Conservation (phyloP, 2,888 invertebrate species). For the Syrphus vitripennis region DNA sequence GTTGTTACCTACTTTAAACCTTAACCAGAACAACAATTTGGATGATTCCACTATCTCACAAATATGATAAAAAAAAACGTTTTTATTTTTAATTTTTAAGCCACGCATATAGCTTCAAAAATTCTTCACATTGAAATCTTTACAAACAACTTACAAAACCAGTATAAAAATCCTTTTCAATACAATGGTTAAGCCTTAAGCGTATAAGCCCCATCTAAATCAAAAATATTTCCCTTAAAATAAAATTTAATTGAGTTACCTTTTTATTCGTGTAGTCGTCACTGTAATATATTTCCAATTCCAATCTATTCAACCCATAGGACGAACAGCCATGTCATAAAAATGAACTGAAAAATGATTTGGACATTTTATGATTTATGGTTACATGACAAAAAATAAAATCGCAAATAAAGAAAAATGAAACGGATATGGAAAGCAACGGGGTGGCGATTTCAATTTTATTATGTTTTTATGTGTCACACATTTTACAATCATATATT, state of each 20-base stretch:
- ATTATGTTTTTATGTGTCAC: constrained; percentile 25
- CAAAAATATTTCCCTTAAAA: constrained; percentile 49
- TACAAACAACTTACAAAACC: not conserved
- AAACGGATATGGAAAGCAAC: not conserved
- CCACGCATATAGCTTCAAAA: too few species aligned
- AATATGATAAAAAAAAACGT: too few species aligned
- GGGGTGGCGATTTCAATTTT: constrained; percentile 23
- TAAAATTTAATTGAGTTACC: constrained; percentile 1
- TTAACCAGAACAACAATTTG: too few species aligned
- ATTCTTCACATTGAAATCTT: too few species aligned
- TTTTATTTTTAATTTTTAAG: too few species aligned
- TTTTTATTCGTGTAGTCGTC: not conserved
- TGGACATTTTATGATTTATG: constrained; percentile 14
- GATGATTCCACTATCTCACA: too few species aligned
- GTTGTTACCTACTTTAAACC: too few species aligned
- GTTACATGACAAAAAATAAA: constrained; percentile 16
- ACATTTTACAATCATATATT: not conserved
- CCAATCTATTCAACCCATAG: not conserved
- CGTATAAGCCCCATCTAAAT: not conserved
- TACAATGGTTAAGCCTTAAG: constrained; percentile 12
- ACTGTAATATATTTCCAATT: not conserved
- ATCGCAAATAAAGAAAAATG: constrained; percentile 3
- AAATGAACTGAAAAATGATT: constrained; percentile 2
- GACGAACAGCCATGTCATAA: not conserved
- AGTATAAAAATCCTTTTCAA: not conserved